phyloP scores from a whole-genome alignment of 2,113 vertebrate genomes.

The Perccottus glenii region DNA sequence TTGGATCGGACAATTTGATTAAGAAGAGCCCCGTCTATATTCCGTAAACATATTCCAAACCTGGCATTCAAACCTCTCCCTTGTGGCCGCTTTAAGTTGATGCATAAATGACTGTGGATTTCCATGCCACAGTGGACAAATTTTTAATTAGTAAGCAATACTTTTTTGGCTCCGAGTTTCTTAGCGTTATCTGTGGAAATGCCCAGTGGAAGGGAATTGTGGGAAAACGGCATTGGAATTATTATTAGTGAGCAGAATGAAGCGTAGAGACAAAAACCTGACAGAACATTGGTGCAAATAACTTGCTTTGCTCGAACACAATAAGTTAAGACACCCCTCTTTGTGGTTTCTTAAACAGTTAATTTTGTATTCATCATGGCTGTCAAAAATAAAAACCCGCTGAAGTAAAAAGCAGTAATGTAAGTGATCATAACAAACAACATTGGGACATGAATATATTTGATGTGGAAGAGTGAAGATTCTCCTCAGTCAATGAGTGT shows the following conservation, averaged over 20 bases:
- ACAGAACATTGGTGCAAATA: slow-evolving; percentile 26
- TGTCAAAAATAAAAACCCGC: neutral
- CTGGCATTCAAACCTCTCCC: slow-evolving; percentile 35
- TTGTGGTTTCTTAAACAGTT: neutral
- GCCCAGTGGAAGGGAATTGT: slow-evolving; percentile 39
- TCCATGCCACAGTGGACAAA: slow-evolving; percentile 51
- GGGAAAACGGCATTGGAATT: slow-evolving; percentile 39
- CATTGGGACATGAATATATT: neutral
- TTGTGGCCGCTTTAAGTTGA: slow-evolving; percentile 50
- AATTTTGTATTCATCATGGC: neutral
- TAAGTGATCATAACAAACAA: neutral
- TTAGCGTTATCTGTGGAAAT: slow-evolving; percentile 53
- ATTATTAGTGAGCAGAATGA: slow-evolving; percentile 55
- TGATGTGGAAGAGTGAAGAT: slow-evolving; percentile 14
- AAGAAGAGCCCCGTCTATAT: slow-evolving; percentile 43
- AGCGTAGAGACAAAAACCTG: slow-evolving; percentile 38
- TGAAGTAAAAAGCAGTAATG: neutral
- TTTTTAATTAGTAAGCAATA: slow-evolving; percentile 69
- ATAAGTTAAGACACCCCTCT: neutral
- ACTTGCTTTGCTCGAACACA: slow-evolving; percentile 40
- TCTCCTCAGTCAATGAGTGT: slow-evolving; percentile 15
- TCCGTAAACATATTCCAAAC: slow-evolving; percentile 57
- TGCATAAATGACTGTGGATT: slow-evolving; percentile 46
- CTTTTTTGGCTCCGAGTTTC: slow-evolving; percentile 56
- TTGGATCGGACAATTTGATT: slow-evolving; percentile 59